Evolutionary conservation across 2,888 invertebrate genomes (phyloP).

Genomic region (Dyspetes luteomarginatus): DNA sequence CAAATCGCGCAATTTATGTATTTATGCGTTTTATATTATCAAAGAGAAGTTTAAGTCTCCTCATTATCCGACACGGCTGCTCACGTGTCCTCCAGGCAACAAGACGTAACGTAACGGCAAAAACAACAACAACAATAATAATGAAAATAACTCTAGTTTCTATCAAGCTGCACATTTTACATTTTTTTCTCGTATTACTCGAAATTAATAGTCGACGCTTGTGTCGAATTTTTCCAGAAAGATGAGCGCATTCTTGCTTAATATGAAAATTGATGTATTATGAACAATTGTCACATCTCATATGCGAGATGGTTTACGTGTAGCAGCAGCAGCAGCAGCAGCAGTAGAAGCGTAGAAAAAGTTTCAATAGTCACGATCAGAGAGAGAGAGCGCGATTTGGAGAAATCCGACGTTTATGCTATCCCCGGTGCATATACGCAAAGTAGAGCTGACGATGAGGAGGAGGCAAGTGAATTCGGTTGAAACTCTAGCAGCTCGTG

Average conservation of each 20-base stretch:
- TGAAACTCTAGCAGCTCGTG: constrained; percentile 64
- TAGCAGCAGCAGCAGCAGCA: constrained; percentile 4
- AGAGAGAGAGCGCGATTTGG: constrained; percentile 5
- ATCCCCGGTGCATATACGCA: not conserved
- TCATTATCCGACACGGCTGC: too few species aligned
- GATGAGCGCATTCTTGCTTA: not conserved
- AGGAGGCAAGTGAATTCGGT: constrained; percentile 61
- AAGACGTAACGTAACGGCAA: too few species aligned
- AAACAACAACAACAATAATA: too few species aligned
- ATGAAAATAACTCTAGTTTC: too few species aligned
- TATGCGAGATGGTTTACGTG: constrained; percentile 3
- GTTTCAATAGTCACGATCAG: not conserved
- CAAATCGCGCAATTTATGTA: too few species aligned
- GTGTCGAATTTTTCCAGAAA: not conserved
- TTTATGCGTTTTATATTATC: too few species aligned
- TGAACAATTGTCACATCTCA: constrained; percentile 18
- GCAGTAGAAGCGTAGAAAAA: not conserved
- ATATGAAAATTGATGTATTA: constrained; percentile 47
- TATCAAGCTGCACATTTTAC: too few species aligned
- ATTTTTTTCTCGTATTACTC: too few species aligned
- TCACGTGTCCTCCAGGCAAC: too few species aligned
- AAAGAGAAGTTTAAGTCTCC: too few species aligned
- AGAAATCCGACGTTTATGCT: constrained; percentile 36
- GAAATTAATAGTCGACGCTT: too few species aligned
- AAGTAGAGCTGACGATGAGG: constrained; percentile 7